Conservation (phyloP, 2,113 vertebrate genomes). For the Seriola rivoliana region DNA sequence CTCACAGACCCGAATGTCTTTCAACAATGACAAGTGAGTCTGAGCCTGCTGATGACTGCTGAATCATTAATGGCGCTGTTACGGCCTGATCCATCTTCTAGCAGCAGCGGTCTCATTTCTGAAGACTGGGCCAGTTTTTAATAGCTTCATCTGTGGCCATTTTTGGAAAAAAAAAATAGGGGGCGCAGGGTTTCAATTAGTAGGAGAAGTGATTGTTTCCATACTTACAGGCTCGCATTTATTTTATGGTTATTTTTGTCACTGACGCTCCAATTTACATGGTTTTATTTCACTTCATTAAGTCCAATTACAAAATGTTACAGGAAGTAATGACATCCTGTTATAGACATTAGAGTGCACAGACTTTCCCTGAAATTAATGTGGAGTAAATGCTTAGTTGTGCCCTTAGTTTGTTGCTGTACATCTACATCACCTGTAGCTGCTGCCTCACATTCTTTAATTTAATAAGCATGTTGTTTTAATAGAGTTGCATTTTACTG, state of each 20-base stretch:
- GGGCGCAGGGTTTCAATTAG: slow-evolving; percentile 48
- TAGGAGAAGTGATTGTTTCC: slow-evolving; percentile 20
- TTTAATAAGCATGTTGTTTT: too few species aligned
- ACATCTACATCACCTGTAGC: slow-evolving; percentile 8
- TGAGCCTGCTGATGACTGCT: slow-evolving; percentile 55
- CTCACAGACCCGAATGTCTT: slow-evolving; percentile 40
- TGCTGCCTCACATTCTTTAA: background rate
- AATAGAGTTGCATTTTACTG: too few species aligned
- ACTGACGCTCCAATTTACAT: slow-evolving; percentile 18
- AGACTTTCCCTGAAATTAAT: slow-evolving; percentile 10
- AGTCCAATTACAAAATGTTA: slow-evolving; percentile 24
- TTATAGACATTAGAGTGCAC: background rate
- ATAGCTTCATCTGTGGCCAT: slow-evolving; percentile 61
- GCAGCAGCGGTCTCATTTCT: slow-evolving; percentile 46
- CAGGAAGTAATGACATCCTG: slow-evolving; percentile 4
- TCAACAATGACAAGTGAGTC: slow-evolving; percentile 52
- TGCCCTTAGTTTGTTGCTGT: background rate
- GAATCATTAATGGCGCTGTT: slow-evolving; percentile 77
- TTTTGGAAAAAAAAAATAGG: slow-evolving; percentile 40
- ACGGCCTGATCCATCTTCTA: slow-evolving; percentile 64
- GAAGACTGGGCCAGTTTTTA: slow-evolving; percentile 64
- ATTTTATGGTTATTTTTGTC: slow-evolving; percentile 47
- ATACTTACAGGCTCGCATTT: slow-evolving; percentile 9
- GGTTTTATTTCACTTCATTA: slow-evolving; percentile 40
- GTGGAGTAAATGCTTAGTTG: background rate